Evolutionary conservation across 2,888 invertebrate genomes (phyloP), one percentile per base, ranked within the genome.

Genomic region (Caenorhabditis auriculariae): DNA sequence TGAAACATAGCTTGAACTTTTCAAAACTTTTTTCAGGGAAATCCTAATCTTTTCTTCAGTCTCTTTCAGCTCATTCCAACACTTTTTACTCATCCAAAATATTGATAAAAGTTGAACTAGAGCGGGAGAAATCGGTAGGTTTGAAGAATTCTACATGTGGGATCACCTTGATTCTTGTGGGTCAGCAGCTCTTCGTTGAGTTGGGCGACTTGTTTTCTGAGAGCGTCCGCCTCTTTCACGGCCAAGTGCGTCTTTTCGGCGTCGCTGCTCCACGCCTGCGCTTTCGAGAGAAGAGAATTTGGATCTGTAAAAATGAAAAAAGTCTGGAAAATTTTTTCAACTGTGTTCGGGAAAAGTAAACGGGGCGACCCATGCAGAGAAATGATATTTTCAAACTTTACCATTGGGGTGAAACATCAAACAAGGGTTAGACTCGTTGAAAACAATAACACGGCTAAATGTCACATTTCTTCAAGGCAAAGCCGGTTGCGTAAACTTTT

Each of bases 181-280:
- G 85, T 84, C 49, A 84, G 84, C 70, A 86, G 84, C 74, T 86
- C 85, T 61, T 82, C 79, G 74, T 85, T 84, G 76, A 85, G 84
- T 55, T 85, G 84, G 38, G 82, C 81, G n/a, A 86, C 73, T n/a
- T 85, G 84, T 54, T 85, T 83, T 51, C 84, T 75, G 51, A 86
- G 76, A 61, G 84, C 83, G 59, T 83, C 83, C 75, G 84, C 85
- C 74, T 86, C 85, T 27, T 84, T 82, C 66, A 85, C 85, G 35
- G 85, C 74, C 67, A 85, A 85, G 53, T 82, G 80, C 19, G 82
- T 79, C 47, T 76, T 72, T 46, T 78, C 75, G 26, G 80, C 82
- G 70, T 83, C 82, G 71, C 83, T 83, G 76, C 85, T 84, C 43
- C 83, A 75, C 54, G 79, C 78, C 51, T 81, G 76, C 28, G 82